Percentiles rank a stretch among this genome's conserved stretches.
Conservation (phyloP, 2,113 vertebrate species). For the Rana temporaria region DNA sequence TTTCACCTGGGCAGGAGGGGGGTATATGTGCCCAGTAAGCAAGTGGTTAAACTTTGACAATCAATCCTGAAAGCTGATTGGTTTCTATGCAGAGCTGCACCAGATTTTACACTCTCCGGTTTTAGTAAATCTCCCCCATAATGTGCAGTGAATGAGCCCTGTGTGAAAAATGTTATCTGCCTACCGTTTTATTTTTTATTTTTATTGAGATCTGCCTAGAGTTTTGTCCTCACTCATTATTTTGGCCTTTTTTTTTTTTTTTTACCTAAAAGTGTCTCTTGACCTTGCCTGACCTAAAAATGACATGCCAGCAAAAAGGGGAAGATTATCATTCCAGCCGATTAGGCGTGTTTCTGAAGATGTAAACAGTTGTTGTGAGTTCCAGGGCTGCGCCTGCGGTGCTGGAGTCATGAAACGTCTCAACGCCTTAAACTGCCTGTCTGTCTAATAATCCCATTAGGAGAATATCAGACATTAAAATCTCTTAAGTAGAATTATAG, state of each 20-base stretch:
- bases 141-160: no score
- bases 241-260: background rate
- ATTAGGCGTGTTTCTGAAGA: slow-evolving; percentile 42
- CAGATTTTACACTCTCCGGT: no score
- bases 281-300: slow-evolving; percentile 1
- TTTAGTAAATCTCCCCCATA: no score
- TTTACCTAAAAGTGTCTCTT: background rate
- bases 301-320: slow-evolving; percentile 20
- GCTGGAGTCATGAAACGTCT: slow-evolving; percentile 68
- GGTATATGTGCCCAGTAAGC: no score
- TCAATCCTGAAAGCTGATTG: no score
- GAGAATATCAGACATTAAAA: slow-evolving; percentile 84
- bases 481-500: slow-evolving; percentile 78
- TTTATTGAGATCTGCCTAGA: no score
- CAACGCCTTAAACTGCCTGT: slow-evolving; percentile 70
- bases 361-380: slow-evolving; percentile 61
- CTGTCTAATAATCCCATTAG: slow-evolving; percentile 78
- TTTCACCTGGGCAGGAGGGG: no score
- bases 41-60: no score
- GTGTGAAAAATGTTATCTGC: no score
- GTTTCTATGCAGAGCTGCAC: no score
- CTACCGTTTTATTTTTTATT: no score
- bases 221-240: no score
- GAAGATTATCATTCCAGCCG: slow-evolving; percentile 16
- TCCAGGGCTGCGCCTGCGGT: slow-evolving; percentile 65